Percentiles rank a stretch among this genome's conserved stretches.
phyloP scores from a whole-genome alignment of 2,797 vertebrate species.

The Odontamblyopus rebecca region DNA sequence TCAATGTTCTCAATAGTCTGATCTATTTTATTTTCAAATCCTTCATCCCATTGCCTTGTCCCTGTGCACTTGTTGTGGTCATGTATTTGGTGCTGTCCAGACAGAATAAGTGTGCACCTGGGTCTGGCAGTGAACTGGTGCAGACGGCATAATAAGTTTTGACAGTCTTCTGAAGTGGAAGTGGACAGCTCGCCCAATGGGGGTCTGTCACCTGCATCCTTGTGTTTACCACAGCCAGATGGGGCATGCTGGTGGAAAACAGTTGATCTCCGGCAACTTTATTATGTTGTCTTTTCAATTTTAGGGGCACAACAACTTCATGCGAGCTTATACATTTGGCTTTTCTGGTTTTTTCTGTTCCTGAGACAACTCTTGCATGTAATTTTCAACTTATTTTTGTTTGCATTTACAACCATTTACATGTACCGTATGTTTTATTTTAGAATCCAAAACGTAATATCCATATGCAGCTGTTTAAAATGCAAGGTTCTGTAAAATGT shows the following conservation, averaged over 20 bases:
- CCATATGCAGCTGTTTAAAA: no score
- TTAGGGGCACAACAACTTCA: no score
- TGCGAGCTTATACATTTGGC: no score
- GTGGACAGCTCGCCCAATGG: not conserved
- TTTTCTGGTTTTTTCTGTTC: not conserved
- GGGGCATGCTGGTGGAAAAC: not conserved
- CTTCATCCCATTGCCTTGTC: not conserved
- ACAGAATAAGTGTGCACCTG: not conserved
- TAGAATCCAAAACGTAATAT: no score
- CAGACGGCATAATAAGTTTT: not conserved
- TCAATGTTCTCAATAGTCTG: not conserved
- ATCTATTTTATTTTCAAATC: not conserved
- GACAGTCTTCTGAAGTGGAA: not conserved
- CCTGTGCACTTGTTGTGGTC: not conserved
- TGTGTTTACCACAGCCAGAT: not conserved
- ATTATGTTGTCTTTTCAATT: not conserved
- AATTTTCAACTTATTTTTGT: no score
- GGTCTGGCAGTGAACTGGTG: not conserved
- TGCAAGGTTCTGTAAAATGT: no score
- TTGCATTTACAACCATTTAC: no score
- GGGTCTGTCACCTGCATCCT: not conserved
- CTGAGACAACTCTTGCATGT: not conserved
- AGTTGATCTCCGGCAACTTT: not conserved
- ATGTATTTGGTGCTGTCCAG: slow-evolving; percentile 4
- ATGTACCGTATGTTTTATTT: no score